Conservation (phyloP, 2,797 vertebrate genomes). For the Pelobates cultripes region DNA sequence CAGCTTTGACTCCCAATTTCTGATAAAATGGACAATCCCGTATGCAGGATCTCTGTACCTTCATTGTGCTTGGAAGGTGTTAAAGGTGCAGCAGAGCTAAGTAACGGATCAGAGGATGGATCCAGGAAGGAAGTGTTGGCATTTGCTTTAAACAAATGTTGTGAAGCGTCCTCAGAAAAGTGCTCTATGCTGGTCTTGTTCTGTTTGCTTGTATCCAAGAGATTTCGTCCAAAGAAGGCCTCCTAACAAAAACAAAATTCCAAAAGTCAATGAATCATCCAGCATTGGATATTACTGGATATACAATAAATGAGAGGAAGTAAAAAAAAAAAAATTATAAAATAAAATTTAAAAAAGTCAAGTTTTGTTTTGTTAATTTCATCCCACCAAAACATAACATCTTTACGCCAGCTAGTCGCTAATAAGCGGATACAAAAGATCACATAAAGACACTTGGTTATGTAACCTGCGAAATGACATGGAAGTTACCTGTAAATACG, state of each 20-base stretch:
- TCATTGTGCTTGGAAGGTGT: constrained; percentile 77
- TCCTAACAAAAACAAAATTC: constrained; percentile 77
- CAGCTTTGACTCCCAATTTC: too few relatives aligned
- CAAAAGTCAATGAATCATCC: not conserved
- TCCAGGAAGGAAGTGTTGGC: constrained; percentile 75
- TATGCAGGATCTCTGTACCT: constrained; percentile 71
- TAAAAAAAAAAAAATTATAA: too few relatives aligned
- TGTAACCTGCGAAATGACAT: too few relatives aligned
- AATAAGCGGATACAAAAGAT: too few relatives aligned
- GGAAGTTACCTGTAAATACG: constrained; percentile 87
- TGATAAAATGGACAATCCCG: not conserved
- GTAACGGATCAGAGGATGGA: constrained; percentile 80
- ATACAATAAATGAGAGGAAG: too few relatives aligned
- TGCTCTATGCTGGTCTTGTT: constrained; percentile 80
- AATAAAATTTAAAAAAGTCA: too few relatives aligned
- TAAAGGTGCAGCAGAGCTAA: constrained; percentile 75
- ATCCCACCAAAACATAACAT: too few relatives aligned
- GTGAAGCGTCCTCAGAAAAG: constrained; percentile 82
- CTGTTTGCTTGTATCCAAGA: constrained; percentile 94
- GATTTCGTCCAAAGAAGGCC: constrained; percentile 97
- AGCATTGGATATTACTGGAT: too few relatives aligned
- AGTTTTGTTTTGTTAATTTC: too few relatives aligned
- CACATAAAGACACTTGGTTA: too few relatives aligned
- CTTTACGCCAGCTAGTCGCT: too few relatives aligned
- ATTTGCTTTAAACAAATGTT: constrained; percentile 78